Percentiles rank a stretch among this genome's conserved stretches.
Conservation (phyloP, 2,888 invertebrate species). For the Drosophila prolongata region DNA sequence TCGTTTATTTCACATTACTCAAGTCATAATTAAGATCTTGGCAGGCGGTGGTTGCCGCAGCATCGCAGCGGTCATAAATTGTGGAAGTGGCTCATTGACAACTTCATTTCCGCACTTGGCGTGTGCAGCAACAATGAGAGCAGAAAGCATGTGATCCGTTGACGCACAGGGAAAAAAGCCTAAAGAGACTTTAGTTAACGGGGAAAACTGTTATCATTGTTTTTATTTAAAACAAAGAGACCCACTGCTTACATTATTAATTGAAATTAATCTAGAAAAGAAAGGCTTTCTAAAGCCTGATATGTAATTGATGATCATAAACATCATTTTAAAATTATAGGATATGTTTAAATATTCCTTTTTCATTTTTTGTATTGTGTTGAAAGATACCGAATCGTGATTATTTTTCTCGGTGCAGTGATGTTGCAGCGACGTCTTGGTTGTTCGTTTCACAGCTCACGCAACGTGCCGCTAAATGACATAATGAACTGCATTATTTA, state of each 20-base stretch:
- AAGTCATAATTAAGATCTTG: conserved; percentile 78
- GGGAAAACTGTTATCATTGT: background rate
- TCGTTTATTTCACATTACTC: conserved; percentile 78
- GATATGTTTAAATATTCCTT: no score
- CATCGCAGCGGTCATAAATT: conserved; percentile 72
- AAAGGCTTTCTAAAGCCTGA: no score
- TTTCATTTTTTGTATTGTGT: no score
- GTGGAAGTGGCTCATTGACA: conserved; percentile 80
- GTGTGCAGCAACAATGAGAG: conserved; percentile 43
- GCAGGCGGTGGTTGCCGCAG: conserved; percentile 61
- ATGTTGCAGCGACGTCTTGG: conserved; percentile 55
- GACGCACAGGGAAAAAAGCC: conserved; percentile 32
- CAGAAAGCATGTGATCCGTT: conserved; percentile 62
- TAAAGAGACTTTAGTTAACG: background rate
- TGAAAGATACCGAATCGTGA: no score
- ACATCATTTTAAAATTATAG: no score
- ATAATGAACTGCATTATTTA: conserved; percentile 80
- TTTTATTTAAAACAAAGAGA: no score
- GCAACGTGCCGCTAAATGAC: conserved; percentile 75
- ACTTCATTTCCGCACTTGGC: conserved; percentile 76
- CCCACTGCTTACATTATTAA: no score
- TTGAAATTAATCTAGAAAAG: no score
- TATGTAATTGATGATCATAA: no score
- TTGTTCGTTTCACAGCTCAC: conserved; percentile 52
- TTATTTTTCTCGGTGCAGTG: conserved; percentile 23